Evolutionary conservation across 2,113 vertebrate genomes (phyloP).

Genomic region (Papio anubis): DNA sequence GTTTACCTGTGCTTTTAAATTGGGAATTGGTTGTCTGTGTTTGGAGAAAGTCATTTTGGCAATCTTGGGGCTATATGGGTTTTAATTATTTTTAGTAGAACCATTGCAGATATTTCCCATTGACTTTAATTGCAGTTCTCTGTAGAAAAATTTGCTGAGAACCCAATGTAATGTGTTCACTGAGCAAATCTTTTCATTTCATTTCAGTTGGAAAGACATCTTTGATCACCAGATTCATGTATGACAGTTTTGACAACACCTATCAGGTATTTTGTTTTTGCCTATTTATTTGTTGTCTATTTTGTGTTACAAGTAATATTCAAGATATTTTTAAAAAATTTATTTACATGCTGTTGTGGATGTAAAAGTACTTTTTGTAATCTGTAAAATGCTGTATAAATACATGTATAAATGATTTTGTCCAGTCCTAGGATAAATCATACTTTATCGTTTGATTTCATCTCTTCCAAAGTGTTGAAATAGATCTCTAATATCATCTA

Average conservation of each 20-base stretch:
- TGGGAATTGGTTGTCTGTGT: conserved; percentile 24
- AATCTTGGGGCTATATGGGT: not conserved
- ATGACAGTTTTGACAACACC: conserved; percentile 99
- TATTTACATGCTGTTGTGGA: not conserved
- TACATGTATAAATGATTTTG: conserved; percentile 48
- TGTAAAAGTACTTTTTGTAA: conserved; percentile 37
- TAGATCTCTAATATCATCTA: not conserved
- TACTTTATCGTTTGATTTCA: conserved; percentile 15
- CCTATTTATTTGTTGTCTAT: conserved; percentile 24
- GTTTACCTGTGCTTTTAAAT: conserved; percentile 7
- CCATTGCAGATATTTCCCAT: not conserved
- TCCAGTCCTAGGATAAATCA: not conserved
- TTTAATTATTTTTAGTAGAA: conserved; percentile 29
- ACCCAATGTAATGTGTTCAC: conserved; percentile 24
- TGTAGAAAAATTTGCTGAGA: conserved; percentile 39
- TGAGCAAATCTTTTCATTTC: conserved; percentile 67
- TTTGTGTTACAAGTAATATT: conserved; percentile 38
- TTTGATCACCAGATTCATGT: conserved; percentile 99
- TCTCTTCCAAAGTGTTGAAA: conserved; percentile 39
- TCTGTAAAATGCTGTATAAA: conserved; percentile 23
- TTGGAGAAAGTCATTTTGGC: not conserved
- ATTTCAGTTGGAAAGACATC: conserved; percentile 97
- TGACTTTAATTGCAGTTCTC: conserved; percentile 41
- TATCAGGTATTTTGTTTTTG: conserved; percentile 90
- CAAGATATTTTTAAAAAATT: not conserved